These are phyloP conservation scores for Gymnoscopelus braueri DNA, from an alignment of 2,797 vertebrate species.

Conservation along the genomic window DNA sequence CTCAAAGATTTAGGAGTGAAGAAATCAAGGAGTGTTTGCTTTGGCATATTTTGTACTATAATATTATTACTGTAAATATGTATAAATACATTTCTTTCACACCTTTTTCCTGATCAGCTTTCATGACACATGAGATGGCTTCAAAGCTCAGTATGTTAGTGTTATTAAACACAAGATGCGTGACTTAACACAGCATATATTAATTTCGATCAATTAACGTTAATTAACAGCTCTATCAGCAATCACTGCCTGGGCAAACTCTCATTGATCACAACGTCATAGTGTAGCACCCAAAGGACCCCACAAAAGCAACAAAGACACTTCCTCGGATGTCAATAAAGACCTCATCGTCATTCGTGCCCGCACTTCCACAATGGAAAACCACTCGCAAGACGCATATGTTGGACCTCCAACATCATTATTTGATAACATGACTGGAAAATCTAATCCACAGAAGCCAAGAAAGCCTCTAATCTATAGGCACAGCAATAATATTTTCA, in stretches of 20 bases:
- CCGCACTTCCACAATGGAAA: slow-evolving; percentile 70
- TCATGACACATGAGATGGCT: slow-evolving; percentile 2
- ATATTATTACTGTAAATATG: no score
- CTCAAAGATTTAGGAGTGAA: slow-evolving; percentile 68
- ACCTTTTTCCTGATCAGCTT: slow-evolving; percentile 3
- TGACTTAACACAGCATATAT: no score
- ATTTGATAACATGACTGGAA: slow-evolving; percentile 71
- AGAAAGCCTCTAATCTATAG: slow-evolving; percentile 73
- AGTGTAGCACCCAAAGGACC: slow-evolving; percentile 59
- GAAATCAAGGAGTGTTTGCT: slow-evolving; percentile 66
- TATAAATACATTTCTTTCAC: no score
- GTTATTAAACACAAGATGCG: neutral
- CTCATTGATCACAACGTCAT: slow-evolving; percentile 63
- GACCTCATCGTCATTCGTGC: slow-evolving; percentile 71
- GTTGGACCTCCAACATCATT: slow-evolving; percentile 71
- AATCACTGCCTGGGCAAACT: slow-evolving; percentile 57
- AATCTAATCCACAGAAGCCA: slow-evolving; percentile 67
- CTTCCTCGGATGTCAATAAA: slow-evolving; percentile 76
- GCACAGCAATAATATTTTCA: slow-evolving; percentile 75
- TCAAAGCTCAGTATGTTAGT: neutral
- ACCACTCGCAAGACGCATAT: slow-evolving; percentile 78
- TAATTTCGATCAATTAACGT: slow-evolving; percentile 25
- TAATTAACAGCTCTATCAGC: slow-evolving; percentile 40
- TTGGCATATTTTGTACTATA: slow-evolving; percentile 53
- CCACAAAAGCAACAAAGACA: slow-evolving; percentile 73